Percentiles rank a stretch among this genome's conserved stretches.
phyloP scores from a whole-genome alignment of 2,797 vertebrate genomes.

The Crocodylus rhombifer region DNA sequence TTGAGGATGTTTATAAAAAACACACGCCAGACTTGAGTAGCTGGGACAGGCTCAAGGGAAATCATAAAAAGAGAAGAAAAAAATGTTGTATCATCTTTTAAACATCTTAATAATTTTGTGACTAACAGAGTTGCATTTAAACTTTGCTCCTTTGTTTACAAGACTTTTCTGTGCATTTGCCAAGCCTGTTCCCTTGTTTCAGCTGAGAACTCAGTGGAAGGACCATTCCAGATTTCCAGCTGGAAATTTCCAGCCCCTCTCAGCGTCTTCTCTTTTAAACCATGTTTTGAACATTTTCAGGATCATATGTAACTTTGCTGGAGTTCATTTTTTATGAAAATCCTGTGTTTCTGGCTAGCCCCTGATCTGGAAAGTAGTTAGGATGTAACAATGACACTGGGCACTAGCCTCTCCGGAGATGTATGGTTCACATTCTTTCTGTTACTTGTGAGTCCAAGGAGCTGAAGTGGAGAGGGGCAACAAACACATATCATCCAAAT shows the following conservation, averaged over 20 bases:
- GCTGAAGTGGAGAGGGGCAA: background rate
- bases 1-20: background rate
- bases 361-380: background rate
- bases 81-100: background rate
- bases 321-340: background rate
- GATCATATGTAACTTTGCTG: background rate
- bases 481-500: background rate
- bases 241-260: background rate
- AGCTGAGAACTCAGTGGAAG: background rate
- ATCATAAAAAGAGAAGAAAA: background rate
- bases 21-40: background rate
- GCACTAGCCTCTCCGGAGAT: background rate
- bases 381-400: no score
- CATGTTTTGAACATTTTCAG: background rate
- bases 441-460: background rate
- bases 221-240: no score
- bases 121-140: background rate
- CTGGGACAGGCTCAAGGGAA: background rate
- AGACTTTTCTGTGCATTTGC: accelerated
- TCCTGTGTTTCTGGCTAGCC: background rate
- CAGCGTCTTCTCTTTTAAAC: background rate
- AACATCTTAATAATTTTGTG: background rate
- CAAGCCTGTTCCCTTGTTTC: background rate
- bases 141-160: slow-evolving; percentile 17
- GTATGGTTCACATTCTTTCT: accelerated